Evolutionary conservation across 37 sponge, comb jelly and placozoan genomes (phyloP).

Genomic region (Spongia lamella): DNA sequence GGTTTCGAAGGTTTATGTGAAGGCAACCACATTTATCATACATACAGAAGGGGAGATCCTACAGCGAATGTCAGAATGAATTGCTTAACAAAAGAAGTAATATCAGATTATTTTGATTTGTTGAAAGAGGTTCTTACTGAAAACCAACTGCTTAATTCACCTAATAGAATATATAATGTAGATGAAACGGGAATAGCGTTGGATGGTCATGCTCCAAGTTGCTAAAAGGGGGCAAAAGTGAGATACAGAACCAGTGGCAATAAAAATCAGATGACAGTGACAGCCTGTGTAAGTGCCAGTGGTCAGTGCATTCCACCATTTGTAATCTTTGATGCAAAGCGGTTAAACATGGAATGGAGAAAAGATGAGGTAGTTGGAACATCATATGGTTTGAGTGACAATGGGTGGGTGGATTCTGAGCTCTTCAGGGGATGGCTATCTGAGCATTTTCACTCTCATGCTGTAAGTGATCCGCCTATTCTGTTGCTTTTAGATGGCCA

Average conservation of each 20-base stretch:
- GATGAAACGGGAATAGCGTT: constrained; percentile 1
- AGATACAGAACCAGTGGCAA: background rate
- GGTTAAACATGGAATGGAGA: background rate
- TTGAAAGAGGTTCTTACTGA: background rate
- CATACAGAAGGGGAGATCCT: background rate
- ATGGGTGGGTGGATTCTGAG: too few relatives aligned
- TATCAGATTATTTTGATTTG: background rate
- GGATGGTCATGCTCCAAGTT: background rate
- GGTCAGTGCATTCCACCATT: constrained; percentile 4
- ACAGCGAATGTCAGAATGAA: background rate
- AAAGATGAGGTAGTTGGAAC: background rate
- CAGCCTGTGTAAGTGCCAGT: background rate
- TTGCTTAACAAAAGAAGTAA: background rate
- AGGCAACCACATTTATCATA: background rate
- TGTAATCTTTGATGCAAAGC: constrained; percentile 1
- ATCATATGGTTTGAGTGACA: too few relatives aligned
- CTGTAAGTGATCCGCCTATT: too few relatives aligned
- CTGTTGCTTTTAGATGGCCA: too few relatives aligned
- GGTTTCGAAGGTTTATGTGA: background rate
- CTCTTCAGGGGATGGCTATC: too few relatives aligned
- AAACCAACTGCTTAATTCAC: background rate
- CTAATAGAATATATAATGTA: background rate
- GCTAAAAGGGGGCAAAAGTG: too few relatives aligned
- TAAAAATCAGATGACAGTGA: background rate
- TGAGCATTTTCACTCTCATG: too few relatives aligned